Evolutionary conservation across 2,888 invertebrate genomes (phyloP).

Genomic region (Polyommatus icarus): DNA sequence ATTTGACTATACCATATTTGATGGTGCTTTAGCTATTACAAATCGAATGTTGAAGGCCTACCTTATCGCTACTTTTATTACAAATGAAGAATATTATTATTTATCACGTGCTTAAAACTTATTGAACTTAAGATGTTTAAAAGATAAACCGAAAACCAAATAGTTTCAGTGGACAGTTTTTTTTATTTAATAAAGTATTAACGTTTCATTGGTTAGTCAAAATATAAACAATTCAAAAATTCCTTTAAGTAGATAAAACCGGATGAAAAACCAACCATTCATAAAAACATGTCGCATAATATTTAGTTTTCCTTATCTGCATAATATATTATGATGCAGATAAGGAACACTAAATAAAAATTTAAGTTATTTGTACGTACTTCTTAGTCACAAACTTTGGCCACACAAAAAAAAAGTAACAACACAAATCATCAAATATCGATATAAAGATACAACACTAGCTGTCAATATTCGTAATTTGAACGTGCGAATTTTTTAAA

Average conservation of each 20-base stretch:
- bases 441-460: constrained; percentile 7
- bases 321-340: no score
- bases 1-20: constrained; percentile 14
- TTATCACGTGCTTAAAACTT: background rate
- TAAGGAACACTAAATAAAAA: no score
- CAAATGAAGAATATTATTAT: background rate
- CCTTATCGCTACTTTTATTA: constrained; percentile 12
- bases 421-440: background rate
- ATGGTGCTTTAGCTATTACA: constrained; percentile 12
- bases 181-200: no score
- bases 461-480: constrained; percentile 11
- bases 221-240: no score
- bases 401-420: background rate
- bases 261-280: no score
- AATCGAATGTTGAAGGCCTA: background rate
- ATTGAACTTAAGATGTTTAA: background rate
- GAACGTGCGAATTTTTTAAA: constrained; percentile 22
- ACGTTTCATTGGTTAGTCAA: no score
- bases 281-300: no score
- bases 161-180: no score
- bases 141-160: background rate
- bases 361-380: no score
- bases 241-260: no score
- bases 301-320: no score
- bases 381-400: background rate